Evolutionary conservation across 2,113 vertebrate genomes (phyloP).

Genomic region (Anarrhichthys ocellatus): DNA sequence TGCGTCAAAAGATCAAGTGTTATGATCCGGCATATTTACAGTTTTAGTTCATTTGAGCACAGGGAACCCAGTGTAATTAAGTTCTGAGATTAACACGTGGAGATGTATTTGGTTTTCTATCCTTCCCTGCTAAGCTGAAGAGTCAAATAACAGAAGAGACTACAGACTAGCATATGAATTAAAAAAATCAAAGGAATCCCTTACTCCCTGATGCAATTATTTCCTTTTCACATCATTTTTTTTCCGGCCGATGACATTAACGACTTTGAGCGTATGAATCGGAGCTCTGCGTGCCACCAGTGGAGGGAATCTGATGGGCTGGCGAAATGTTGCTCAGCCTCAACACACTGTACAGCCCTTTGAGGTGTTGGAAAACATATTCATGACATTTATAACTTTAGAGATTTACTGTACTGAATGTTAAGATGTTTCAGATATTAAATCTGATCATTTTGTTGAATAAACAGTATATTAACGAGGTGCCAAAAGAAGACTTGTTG

Average conservation of each 20-base stretch:
- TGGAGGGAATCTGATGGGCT: slow-evolving; percentile 64
- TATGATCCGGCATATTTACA: slow-evolving; percentile 82
- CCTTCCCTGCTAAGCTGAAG: slow-evolving; percentile 77
- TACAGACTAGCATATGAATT: slow-evolving; percentile 83
- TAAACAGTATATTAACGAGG: neutral
- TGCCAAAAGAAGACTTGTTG: no score
- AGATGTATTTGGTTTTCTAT: slow-evolving; percentile 82
- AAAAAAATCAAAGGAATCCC: slow-evolving; percentile 89
- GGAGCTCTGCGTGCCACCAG: slow-evolving; percentile 80
- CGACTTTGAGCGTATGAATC: slow-evolving; percentile 87
- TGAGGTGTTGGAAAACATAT: neutral
- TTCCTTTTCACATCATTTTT: slow-evolving; percentile 91
- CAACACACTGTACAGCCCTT: neutral
- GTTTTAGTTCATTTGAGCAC: slow-evolving; percentile 82
- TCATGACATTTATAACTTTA: neutral
- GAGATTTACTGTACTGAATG: neutral
- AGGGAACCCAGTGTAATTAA: slow-evolving; percentile 85
- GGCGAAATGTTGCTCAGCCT: slow-evolving; percentile 24
- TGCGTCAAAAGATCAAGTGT: slow-evolving; percentile 77
- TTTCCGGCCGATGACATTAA: slow-evolving; percentile 90
- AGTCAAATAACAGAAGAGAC: slow-evolving; percentile 81
- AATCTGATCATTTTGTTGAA: neutral
- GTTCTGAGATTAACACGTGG: slow-evolving; percentile 81
- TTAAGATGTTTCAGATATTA: neutral
- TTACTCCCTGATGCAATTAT: slow-evolving; percentile 94